A percentile compares a stretch with the other conserved stretches of the same genome.
These are phyloP conservation scores for Hemistola chrysoprasaria DNA, from an alignment of 2,888 invertebrate genomes.

Conservation along the genomic window DNA sequence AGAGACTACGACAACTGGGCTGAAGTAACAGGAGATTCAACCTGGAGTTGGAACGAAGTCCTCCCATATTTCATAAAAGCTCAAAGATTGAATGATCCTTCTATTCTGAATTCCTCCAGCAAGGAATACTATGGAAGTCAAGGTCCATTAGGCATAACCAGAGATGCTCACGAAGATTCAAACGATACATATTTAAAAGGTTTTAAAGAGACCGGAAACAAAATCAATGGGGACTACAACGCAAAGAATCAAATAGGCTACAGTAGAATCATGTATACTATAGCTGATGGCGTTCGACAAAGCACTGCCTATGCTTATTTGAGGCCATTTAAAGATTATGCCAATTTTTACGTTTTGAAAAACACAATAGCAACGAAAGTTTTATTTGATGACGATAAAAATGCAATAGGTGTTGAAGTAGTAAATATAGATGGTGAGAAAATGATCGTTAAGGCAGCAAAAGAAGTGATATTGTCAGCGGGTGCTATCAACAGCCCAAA, in stretches of 20 bases:
- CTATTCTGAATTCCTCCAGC: constrained; percentile 25
- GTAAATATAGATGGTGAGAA: constrained; percentile 21
- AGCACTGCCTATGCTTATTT: constrained; percentile 42
- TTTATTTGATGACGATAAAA: constrained; percentile 40
- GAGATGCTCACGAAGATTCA: constrained; percentile 28
- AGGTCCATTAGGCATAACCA: constrained; percentile 35
- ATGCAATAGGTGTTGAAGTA: constrained; percentile 40
- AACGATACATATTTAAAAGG: constrained; percentile 41
- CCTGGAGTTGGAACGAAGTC: constrained; percentile 43
- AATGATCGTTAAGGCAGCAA: constrained; percentile 33
- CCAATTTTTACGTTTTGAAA: constrained; percentile 42
- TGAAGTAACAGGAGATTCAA: constrained; percentile 28
- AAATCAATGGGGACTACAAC: constrained; percentile 40
- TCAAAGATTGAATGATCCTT: constrained; percentile 33
- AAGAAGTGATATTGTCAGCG: constrained; percentile 48
- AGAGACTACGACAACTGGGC: constrained; percentile 45
- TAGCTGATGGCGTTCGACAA: constrained; percentile 32
- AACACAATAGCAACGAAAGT: constrained; percentile 41
- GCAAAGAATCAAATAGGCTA: constrained; percentile 48
- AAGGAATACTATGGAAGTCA: constrained; percentile 32
- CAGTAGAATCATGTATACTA: constrained; percentile 27
- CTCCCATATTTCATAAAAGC: constrained; percentile 46
- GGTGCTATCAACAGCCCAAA: constrained; percentile 47
- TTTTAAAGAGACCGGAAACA: constrained; percentile 56
- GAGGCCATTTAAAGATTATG: constrained; percentile 29